Conservation (phyloP, 2,888 invertebrate species). For the Atethmia centrago region DNA sequence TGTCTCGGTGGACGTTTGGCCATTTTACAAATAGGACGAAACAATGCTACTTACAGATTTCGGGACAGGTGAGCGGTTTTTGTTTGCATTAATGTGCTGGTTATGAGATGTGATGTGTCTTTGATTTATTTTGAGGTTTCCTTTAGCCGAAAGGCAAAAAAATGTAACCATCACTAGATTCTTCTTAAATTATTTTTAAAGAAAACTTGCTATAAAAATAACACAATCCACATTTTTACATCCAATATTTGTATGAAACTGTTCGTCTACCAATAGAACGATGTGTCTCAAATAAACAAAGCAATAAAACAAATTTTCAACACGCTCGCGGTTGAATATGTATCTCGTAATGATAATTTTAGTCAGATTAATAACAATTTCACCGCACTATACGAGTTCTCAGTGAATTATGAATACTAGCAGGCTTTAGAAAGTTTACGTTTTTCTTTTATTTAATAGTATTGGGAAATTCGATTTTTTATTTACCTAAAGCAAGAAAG, state of each 20-base stretch:
- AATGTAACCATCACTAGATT: background rate
- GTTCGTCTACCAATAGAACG: slow-evolving; percentile 28
- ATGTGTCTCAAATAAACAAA: slow-evolving; percentile 51
- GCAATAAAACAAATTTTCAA: slow-evolving; percentile 58
- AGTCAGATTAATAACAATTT: slow-evolving; percentile 53
- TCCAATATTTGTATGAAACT: background rate
- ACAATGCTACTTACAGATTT: slow-evolving; percentile 56
- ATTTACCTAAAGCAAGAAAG: background rate
- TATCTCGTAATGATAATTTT: slow-evolving; percentile 54
- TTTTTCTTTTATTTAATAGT: background rate
- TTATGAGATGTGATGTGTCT: background rate
- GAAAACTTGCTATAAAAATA: background rate
- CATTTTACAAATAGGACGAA: slow-evolving; percentile 56
- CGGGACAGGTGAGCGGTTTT: slow-evolving; percentile 31
- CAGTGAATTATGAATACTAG: slow-evolving; percentile 28
- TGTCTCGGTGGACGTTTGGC: slow-evolving; percentile 62
- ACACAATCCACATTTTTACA: background rate
- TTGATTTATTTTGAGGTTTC: slow-evolving; percentile 6
- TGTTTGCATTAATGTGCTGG: background rate
- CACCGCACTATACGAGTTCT: slow-evolving; percentile 13
- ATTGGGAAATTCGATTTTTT: background rate
- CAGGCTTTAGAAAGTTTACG: background rate
- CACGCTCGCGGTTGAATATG: slow-evolving; percentile 25
- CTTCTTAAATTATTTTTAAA: no score
- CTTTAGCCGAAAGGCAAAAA: background rate